Conservation (phyloP, 2,113 vertebrate species). For the Chionis minor region DNA sequence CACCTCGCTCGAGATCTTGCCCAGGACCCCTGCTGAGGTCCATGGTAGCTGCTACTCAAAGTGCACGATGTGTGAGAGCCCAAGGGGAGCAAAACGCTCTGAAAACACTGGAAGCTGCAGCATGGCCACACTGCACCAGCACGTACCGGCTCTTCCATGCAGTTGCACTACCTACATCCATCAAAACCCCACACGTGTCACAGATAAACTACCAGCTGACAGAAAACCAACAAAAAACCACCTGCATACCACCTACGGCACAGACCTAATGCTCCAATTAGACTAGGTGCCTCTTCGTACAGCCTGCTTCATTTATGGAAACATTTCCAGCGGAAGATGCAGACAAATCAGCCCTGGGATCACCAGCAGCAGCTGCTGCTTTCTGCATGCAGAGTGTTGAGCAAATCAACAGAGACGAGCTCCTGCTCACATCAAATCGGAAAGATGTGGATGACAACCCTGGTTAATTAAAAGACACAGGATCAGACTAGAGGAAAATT, state of each 20-base stretch:
- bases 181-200: not conserved
- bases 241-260: not conserved
- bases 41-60: not conserved
- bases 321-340: not conserved
- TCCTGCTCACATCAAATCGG: not conserved
- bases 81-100: not conserved
- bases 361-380: constrained; percentile 25
- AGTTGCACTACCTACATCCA: not conserved
- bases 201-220: not conserved
- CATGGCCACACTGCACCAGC: not conserved
- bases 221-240: not conserved
- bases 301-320: not conserved
- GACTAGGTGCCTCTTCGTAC: not conserved
- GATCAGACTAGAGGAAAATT: not conserved
- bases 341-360: constrained; percentile 5
- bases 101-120: not conserved
- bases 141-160: not conserved
- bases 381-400: not conserved
- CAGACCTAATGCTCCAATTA: not conserved
- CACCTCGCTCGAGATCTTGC: not conserved
- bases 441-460: constrained; percentile 5
- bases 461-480: constrained; percentile 9
- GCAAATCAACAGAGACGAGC: constrained; percentile 1
- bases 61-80: not conserved
- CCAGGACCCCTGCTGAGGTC: not conserved